These are phyloP conservation scores for Mantis religiosa DNA, from an alignment of 2,888 invertebrate genomes.

Conservation along the genomic window DNA sequence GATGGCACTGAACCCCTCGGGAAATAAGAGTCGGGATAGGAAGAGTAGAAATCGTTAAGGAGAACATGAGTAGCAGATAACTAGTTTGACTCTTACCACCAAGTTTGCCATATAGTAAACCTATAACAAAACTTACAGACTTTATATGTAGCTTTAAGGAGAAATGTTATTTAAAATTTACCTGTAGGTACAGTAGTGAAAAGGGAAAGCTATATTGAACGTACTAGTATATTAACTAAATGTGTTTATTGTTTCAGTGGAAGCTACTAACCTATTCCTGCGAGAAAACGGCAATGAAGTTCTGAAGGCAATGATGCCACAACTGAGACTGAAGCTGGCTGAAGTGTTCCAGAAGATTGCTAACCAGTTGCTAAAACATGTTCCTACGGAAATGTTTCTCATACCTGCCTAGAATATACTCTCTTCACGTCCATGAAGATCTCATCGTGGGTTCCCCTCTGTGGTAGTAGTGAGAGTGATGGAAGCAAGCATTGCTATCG, in stretches of 20 bases:
- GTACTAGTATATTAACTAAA: neutral
- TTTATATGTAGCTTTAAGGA: too few relatives aligned
- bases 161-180: neutral
- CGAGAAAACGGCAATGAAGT: conserved; percentile 66
- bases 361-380: conserved; percentile 60
- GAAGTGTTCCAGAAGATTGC: conserved; percentile 59
- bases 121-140: too few relatives aligned
- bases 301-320: conserved; percentile 63
- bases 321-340: conserved; percentile 61
- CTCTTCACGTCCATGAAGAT: neutral
- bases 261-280: conserved; percentile 67
- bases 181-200: too few relatives aligned
- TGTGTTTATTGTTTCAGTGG: conserved; percentile 48
- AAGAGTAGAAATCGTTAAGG: too few relatives aligned
- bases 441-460: neutral
- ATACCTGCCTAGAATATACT: neutral
- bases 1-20: too few relatives aligned
- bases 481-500: neutral
- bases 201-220: neutral
- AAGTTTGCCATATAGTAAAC: too few relatives aligned
- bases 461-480: neutral
- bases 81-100: too few relatives aligned
- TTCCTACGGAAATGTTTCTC: conserved; percentile 57
- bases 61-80: too few relatives aligned
- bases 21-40: too few relatives aligned